Percentiles rank a stretch among this genome's conserved stretches.
phyloP scores from a whole-genome alignment of 2,888 invertebrate species.

The Sinelater perroti region DNA sequence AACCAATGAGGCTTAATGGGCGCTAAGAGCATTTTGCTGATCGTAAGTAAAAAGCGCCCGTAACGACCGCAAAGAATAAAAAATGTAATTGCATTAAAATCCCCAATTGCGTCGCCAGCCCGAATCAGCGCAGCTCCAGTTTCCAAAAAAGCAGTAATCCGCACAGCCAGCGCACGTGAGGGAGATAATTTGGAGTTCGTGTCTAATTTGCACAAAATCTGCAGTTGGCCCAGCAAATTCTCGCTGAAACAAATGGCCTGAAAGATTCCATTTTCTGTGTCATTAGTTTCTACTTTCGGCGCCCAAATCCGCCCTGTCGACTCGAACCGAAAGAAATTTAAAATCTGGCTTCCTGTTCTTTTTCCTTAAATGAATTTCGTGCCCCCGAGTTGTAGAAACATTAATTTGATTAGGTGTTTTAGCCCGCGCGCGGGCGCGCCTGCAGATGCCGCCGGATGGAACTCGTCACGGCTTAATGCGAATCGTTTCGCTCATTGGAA shows the following conservation, averaged over 20 bases:
- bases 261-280: constrained; percentile 59
- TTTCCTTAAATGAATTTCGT: constrained; percentile 41
- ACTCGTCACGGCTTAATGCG: constrained; percentile 33
- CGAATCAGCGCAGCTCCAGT: background rate
- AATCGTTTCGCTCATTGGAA: constrained; percentile 34
- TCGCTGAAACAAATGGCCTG: constrained; percentile 54
- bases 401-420: constrained; percentile 45
- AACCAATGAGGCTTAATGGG: too few relatives aligned
- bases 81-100: constrained; percentile 5
- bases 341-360: constrained; percentile 35
- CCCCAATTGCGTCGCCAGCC: background rate
- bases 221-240: constrained; percentile 34
- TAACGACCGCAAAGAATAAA: too few relatives aligned
- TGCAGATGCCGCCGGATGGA: constrained; percentile 27
- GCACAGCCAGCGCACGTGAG: constrained; percentile 13
- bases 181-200: constrained; percentile 28
- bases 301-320: constrained; percentile 35
- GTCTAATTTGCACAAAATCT: constrained; percentile 32
- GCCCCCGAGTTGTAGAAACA: constrained; percentile 39
- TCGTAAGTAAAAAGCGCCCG: too few relatives aligned
- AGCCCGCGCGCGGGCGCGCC: constrained; percentile 22
- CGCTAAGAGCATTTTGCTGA: too few relatives aligned
- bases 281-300: constrained; percentile 53
- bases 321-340: constrained; percentile 44
- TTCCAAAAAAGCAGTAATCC: background rate